phyloP scores from a whole-genome alignment of 2,797 vertebrate genomes.

The Acrossocheilus wenchowensis region DNA sequence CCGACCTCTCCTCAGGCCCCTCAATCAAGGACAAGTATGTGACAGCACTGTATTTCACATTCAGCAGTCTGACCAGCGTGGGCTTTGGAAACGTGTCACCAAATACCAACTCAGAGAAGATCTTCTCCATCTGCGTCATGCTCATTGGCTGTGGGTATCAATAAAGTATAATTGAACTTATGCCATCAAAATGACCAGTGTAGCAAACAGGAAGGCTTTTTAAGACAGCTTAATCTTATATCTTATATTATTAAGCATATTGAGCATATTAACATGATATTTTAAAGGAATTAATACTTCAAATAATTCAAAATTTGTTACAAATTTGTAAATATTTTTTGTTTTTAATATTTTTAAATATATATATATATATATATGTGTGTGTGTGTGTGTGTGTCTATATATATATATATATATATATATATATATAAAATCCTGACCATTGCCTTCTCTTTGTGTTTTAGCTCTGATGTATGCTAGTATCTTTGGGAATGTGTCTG shows the following conservation, averaged over 20 bases:
- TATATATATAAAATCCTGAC: background rate
- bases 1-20: slow-evolving; percentile 92
- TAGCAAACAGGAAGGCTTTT: background rate
- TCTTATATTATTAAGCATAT: background rate
- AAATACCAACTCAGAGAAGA: slow-evolving; percentile 99
- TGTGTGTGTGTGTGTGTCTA: too few species aligned
- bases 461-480: slow-evolving; percentile 98
- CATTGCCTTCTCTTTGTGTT: slow-evolving; percentile 63
- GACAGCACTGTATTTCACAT: slow-evolving; percentile 98
- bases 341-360: too few species aligned
- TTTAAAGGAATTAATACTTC: too few species aligned
- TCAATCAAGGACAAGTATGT: slow-evolving; percentile 99
- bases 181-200: background rate
- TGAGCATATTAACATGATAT: background rate
- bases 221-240: background rate
- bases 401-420: too few species aligned
- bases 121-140: slow-evolving; percentile 99
- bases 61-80: slow-evolving; percentile 99
- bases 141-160: slow-evolving; percentile 96
- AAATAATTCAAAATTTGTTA: too few species aligned
- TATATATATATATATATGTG: too few species aligned
- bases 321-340: too few species aligned
- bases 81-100: slow-evolving; percentile 99
- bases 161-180: background rate
- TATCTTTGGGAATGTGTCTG: slow-evolving; percentile 99